Conservation (phyloP, 2,113 vertebrate genomes). For the Puntigrus tetrazona region DNA sequence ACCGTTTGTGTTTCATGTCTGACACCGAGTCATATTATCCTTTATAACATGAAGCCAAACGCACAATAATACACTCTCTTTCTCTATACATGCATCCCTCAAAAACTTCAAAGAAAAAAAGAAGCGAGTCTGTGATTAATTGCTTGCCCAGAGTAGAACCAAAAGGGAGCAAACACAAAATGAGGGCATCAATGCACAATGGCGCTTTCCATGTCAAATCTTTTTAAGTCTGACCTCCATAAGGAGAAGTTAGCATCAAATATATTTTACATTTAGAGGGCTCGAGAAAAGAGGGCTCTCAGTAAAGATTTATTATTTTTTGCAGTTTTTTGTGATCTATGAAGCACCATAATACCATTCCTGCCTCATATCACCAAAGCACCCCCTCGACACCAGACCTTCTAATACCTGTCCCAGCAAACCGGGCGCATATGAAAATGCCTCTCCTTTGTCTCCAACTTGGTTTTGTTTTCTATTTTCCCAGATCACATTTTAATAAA, state of each 20-base stretch:
- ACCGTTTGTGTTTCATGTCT: background rate
- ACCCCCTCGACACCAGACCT: constrained; percentile 15
- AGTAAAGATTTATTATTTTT: background rate
- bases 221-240: constrained; percentile 34
- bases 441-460: constrained; percentile 8
- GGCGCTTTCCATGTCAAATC: constrained; percentile 20
- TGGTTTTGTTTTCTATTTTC: constrained; percentile 46
- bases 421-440: background rate
- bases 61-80: background rate
- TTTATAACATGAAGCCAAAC: background rate
- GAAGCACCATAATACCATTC: background rate
- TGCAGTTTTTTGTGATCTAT: background rate
- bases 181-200: constrained; percentile 28
- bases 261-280: constrained; percentile 18
- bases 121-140: constrained; percentile 36
- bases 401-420: constrained; percentile 4
- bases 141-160: constrained; percentile 11
- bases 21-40: background rate
- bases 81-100: background rate
- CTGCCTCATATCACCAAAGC: constrained; percentile 10
- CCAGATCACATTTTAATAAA: constrained; percentile 61
- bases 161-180: constrained; percentile 23
- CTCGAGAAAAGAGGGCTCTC: background rate
- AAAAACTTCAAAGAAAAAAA: constrained; percentile 37
- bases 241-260: background rate